Percentiles rank a stretch among this genome's conserved stretches.
These are phyloP conservation scores for Lysandra coridon DNA, from an alignment of 2,888 invertebrate species.

Conservation along the genomic window DNA sequence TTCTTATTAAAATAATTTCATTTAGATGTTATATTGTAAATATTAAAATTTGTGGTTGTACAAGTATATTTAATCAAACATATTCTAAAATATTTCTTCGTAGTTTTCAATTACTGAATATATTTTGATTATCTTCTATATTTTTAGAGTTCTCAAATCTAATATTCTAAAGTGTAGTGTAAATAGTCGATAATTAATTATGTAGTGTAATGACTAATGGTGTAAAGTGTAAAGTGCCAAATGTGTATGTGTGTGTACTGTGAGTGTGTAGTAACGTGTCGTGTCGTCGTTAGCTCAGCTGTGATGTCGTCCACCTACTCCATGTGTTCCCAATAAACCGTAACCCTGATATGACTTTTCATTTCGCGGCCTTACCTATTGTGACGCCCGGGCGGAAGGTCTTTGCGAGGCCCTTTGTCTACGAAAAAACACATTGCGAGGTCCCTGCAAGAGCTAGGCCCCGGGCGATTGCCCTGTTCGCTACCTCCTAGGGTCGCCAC, in stretches of 20 bases:
- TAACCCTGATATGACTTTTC: slow-evolving; percentile 30
- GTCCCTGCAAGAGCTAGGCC: no score
- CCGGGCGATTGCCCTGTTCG: no score
- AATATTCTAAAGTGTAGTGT: not conserved
- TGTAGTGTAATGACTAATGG: not conserved
- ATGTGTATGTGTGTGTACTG: slow-evolving; percentile 4
- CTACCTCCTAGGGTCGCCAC: no score
- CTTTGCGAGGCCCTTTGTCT: no score
- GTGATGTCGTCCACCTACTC: slow-evolving; percentile 32
- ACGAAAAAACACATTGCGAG: no score
- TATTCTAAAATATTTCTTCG: not conserved
- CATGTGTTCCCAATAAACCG: slow-evolving; percentile 38
- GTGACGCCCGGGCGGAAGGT: no score
- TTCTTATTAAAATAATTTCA: not conserved
- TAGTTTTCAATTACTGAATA: not conserved
- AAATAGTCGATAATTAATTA: not conserved
- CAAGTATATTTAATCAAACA: not conserved
- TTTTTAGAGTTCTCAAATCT: not conserved
- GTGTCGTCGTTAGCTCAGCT: slow-evolving; percentile 25
- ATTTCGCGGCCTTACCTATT: not conserved
- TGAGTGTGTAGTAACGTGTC: not conserved
- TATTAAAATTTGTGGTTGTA: not conserved
- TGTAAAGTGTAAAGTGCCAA: slow-evolving; percentile 5
- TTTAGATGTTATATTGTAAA: not conserved
- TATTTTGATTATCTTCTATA: slow-evolving; percentile 4